Conservation (phyloP, 2,888 invertebrate genomes). For the Callosobruchus maculatus region DNA sequence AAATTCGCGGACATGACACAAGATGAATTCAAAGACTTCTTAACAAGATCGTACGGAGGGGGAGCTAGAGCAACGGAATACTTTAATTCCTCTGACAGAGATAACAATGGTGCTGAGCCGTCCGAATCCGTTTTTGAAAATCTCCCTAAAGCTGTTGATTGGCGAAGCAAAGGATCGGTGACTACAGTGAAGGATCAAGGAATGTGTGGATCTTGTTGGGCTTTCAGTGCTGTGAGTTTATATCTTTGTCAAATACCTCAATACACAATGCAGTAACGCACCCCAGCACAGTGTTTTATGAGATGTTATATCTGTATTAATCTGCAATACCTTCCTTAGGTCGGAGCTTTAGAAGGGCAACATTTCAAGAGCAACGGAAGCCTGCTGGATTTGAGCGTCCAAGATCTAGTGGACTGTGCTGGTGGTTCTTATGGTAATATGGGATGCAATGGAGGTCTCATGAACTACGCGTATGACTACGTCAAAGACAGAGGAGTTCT, state of each 20-base stretch:
- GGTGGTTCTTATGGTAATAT: conserved; percentile 38
- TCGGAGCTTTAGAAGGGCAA: conserved; percentile 54
- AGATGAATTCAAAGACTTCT: conserved; percentile 9
- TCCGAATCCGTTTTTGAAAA: background rate
- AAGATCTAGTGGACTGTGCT: conserved; percentile 54
- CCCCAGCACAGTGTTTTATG: too few relatives aligned
- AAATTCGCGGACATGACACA: conserved; percentile 16
- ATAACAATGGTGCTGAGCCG: background rate
- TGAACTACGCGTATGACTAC: conserved; percentile 50
- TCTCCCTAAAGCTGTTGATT: conserved; percentile 4
- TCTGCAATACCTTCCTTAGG: conserved; percentile 41
- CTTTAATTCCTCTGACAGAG: background rate
- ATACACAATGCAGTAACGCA: too few relatives aligned
- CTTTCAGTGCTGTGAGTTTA: conserved; percentile 6
- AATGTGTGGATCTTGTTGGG: conserved; percentile 8
- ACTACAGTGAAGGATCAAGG: conserved; percentile 7
- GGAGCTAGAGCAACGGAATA: background rate
- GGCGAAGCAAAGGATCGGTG: conserved; percentile 6
- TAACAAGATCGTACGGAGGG: background rate
- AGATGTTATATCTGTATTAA: too few relatives aligned
- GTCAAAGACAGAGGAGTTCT: conserved; percentile 53
- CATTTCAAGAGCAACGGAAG: conserved; percentile 49
- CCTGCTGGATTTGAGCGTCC: conserved; percentile 51
- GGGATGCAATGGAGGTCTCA: conserved; percentile 53
- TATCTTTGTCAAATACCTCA: too few relatives aligned